Conservation (phyloP, 1,140 invertebrate species). For the Centruroides vittatus region DNA sequence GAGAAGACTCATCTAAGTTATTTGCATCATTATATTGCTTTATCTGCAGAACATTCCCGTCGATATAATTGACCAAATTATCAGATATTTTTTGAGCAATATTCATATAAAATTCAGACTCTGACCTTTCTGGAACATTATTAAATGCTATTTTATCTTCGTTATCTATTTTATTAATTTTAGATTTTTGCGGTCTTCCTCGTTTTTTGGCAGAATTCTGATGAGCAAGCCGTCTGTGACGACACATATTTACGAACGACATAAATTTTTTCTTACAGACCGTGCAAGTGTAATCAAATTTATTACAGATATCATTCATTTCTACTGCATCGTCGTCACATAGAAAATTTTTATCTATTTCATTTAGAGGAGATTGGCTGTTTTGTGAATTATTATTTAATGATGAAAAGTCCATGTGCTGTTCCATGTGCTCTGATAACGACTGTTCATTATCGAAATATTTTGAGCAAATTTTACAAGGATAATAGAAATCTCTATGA, state of each 20-base stretch:
- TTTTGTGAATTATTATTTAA: no score
- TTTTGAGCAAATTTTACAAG: conserved; percentile 20
- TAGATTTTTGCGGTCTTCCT: no score
- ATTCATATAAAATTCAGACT: background rate
- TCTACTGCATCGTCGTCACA: no score
- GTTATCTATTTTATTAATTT: no score
- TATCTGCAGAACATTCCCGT: background rate
- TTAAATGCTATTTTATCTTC: no score
- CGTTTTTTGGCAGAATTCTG: background rate
- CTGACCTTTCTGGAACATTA: background rate
- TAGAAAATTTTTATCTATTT: no score
- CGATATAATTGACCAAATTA: background rate
- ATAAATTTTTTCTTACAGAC: background rate
- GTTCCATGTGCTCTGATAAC: background rate
- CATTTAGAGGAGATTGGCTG: no score
- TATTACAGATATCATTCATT: background rate
- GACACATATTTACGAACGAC: background rate
- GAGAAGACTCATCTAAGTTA: no score
- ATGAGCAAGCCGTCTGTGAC: background rate
- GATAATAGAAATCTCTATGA: conserved; percentile 18
- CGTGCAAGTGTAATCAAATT: background rate
- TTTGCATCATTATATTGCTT: background rate
- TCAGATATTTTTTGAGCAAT: background rate
- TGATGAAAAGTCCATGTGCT: background rate
- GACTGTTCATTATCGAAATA: conserved; percentile 12